Conservation (phyloP, 30 jellyfish, hydroid and myxozoan species). For the Pseudorhiza aurosa region DNA sequence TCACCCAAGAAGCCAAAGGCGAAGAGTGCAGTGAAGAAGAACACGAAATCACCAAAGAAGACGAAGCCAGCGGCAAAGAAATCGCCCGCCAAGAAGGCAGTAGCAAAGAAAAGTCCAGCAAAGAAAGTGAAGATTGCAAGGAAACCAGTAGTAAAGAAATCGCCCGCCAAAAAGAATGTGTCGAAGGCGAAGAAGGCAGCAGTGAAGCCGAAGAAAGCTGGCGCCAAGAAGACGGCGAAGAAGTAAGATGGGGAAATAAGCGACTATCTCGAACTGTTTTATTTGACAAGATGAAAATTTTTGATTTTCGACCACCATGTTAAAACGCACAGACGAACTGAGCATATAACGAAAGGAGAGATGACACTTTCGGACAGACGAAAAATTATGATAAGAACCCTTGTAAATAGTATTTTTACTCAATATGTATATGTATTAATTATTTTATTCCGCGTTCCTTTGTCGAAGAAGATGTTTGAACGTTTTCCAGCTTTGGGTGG, state of each 20-base stretch:
- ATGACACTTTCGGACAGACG: no score
- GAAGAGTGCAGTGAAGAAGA: slow-evolving; percentile 53
- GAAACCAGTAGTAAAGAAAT: slow-evolving; percentile 61
- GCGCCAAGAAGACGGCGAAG: slow-evolving; percentile 59
- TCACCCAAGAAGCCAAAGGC: slow-evolving; percentile 67
- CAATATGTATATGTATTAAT: slow-evolving; percentile 53
- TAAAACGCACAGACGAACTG: slow-evolving; percentile 35
- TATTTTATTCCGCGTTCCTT: slow-evolving; percentile 50
- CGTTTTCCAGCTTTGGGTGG: background rate
- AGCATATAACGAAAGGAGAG: background rate
- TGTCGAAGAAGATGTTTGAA: no score
- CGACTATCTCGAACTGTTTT: slow-evolving; percentile 6
- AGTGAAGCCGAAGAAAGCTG: slow-evolving; percentile 32
- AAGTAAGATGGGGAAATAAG: slow-evolving; percentile 5
- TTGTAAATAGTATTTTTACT: slow-evolving; percentile 67
- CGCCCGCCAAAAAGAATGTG: slow-evolving; percentile 61
- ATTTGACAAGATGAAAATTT: background rate
- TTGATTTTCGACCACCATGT: slow-evolving; percentile 9
- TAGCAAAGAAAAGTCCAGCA: slow-evolving; percentile 40
- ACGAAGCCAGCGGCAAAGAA: slow-evolving; percentile 44
- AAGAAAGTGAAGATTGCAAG: slow-evolving; percentile 55
- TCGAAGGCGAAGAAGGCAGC: slow-evolving; percentile 72
- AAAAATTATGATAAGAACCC: slow-evolving; percentile 32
- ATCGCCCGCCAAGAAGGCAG: slow-evolving; percentile 51
- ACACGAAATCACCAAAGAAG: slow-evolving; percentile 41